Percentiles rank a stretch among this genome's conserved stretches.
Conservation (phyloP, 2,888 invertebrate genomes). For the Aleiodes leptofemur region DNA sequence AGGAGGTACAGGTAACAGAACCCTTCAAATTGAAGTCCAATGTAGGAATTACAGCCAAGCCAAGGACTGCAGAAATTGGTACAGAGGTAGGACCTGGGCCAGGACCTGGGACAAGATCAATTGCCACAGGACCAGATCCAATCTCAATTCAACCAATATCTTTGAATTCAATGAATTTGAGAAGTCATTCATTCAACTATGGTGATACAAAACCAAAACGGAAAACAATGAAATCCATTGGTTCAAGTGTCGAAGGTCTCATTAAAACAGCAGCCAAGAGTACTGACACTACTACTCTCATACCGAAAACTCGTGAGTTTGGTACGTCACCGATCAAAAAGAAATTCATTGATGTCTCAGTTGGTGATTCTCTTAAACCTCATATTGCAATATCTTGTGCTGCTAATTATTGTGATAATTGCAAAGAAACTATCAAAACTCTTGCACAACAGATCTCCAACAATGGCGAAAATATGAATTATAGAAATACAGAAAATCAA, state of each 20-base stretch:
- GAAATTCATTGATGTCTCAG: constrained; percentile 76
- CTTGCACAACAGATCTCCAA: constrained; percentile 75
- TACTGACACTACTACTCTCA: constrained; percentile 75
- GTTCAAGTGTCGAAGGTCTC: constrained; percentile 64
- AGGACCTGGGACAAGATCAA: constrained; percentile 75
- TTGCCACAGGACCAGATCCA: constrained; percentile 80
- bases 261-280: constrained; percentile 64
- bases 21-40: constrained; percentile 65
- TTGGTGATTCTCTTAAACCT: constrained; percentile 76
- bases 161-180: constrained; percentile 75
- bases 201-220: constrained; percentile 77
- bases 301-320: constrained; percentile 67
- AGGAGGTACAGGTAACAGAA: constrained; percentile 63
- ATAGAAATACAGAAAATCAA: constrained; percentile 55
- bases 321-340: constrained; percentile 74
- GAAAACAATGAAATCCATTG: constrained; percentile 64
- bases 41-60: constrained; percentile 72
- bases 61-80: constrained; percentile 69
- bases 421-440: constrained; percentile 78
- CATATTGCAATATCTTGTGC: constrained; percentile 77
- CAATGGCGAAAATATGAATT: constrained; percentile 61
- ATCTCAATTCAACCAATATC: constrained; percentile 75
- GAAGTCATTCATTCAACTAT: constrained; percentile 80
- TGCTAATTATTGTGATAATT: constrained; percentile 80
- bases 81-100: constrained; percentile 70